A percentile compares a stretch with the other conserved stretches of the same genome.
Conservation (phyloP, 2,888 invertebrate species). For the Cephalotes varians region DNA sequence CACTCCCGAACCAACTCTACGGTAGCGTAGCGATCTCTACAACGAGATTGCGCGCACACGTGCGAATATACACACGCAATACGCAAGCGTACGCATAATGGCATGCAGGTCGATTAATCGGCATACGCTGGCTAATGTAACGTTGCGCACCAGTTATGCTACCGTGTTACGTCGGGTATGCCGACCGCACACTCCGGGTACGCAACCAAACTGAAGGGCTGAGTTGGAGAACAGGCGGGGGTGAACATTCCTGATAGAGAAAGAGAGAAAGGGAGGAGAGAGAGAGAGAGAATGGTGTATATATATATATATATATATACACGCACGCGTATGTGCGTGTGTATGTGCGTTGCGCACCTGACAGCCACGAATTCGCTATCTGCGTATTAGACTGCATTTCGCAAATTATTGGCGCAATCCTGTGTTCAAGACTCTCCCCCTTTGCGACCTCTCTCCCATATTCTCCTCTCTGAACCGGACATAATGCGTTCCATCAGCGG, state of each 20-base stretch:
- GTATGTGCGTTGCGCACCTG: slow-evolving; percentile 23
- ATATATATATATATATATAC: too few species aligned
- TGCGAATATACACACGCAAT: neutral
- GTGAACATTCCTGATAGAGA: neutral
- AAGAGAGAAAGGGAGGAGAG: slow-evolving; percentile 48
- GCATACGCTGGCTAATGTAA: slow-evolving; percentile 67
- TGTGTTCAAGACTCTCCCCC: slow-evolving; percentile 58
- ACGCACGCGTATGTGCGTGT: neutral
- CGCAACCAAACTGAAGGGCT: slow-evolving; percentile 16
- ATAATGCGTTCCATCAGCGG: slow-evolving; percentile 35
- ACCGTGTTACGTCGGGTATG: slow-evolving; percentile 78
- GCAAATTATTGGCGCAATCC: slow-evolving; percentile 73
- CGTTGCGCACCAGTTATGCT: slow-evolving; percentile 79
- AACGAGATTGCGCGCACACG: neutral
- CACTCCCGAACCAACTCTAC: neutral
- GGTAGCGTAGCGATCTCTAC: neutral
- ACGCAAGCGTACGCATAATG: slow-evolving; percentile 24
- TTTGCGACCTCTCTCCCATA: slow-evolving; percentile 10
- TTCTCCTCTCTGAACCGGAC: neutral
- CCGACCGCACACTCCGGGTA: slow-evolving; percentile 72
- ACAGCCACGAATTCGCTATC: slow-evolving; percentile 30
- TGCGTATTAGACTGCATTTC: slow-evolving; percentile 69
- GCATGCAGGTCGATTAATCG: slow-evolving; percentile 55
- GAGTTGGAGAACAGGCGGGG: slow-evolving; percentile 2
- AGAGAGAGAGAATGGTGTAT: slow-evolving; percentile 30